Percentiles rank a stretch among this genome's conserved stretches.
These are phyloP conservation scores for Tarsius wallacei DNA, from an alignment of 2,797 vertebrate species.

Conservation along the genomic window DNA sequence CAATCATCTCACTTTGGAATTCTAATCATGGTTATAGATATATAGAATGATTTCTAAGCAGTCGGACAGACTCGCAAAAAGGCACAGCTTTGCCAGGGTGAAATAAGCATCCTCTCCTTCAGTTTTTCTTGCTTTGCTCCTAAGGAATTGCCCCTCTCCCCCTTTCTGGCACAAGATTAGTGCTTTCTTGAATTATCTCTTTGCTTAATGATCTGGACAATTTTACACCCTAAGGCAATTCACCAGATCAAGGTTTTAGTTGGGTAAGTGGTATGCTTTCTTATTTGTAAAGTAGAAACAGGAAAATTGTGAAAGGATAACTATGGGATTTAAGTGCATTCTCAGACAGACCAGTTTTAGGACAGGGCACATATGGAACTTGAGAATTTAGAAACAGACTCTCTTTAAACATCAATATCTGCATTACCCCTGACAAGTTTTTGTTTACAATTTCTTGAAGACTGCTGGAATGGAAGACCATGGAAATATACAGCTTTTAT, in stretches of 20 bases:
- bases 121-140: slow-evolving; percentile 48
- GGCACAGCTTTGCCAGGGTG: not conserved
- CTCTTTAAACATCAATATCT: slow-evolving; percentile 37
- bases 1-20: slow-evolving; percentile 20
- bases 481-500: not conserved
- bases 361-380: not conserved
- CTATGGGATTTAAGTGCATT: not conserved
- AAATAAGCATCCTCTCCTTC: not conserved
- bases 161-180: not conserved
- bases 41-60: slow-evolving; percentile 45
- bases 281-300: slow-evolving; percentile 50
- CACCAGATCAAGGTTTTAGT: not conserved
- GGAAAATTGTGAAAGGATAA: no score
- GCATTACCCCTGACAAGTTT: not conserved
- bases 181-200: slow-evolving; percentile 38
- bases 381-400: slow-evolving; percentile 47
- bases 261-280: not conserved
- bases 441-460: slow-evolving; percentile 56
- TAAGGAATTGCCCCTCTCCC: not conserved
- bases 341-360: slow-evolving; percentile 44
- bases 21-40: slow-evolving; percentile 34
- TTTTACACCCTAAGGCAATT: not conserved
- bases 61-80: slow-evolving; percentile 15
- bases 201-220: slow-evolving; percentile 28
- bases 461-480: not conserved